Conservation (phyloP, 2,888 invertebrate species). For the Neoscelio sp. region DNA sequence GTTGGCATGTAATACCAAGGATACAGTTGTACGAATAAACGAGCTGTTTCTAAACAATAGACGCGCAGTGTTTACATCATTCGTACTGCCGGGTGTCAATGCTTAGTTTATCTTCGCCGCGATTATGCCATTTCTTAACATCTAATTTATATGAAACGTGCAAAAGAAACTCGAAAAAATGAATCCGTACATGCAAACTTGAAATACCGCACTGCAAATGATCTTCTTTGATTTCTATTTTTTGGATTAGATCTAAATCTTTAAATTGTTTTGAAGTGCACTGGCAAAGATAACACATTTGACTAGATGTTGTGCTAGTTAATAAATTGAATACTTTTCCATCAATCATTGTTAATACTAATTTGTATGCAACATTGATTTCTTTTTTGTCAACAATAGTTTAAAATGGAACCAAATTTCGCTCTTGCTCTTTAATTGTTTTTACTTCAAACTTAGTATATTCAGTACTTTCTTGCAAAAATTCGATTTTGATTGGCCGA, state of each 20-base stretch:
- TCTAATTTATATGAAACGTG: too few species aligned
- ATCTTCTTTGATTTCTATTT: background rate
- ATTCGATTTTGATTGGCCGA: constrained; percentile 14
- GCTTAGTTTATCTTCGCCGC: too few species aligned
- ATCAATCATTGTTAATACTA: constrained; percentile 21
- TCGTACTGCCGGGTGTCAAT: constrained; percentile 7
- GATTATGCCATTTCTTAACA: too few species aligned
- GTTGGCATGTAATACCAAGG: constrained; percentile 75
- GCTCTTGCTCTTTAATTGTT: constrained; percentile 6
- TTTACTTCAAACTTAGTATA: constrained; percentile 22
- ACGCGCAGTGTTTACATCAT: constrained; percentile 51
- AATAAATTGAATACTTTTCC: constrained; percentile 1
- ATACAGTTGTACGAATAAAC: constrained; percentile 65
- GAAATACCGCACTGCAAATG: too few species aligned
- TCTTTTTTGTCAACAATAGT: constrained; percentile 6
- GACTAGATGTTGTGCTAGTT: constrained; percentile 3
- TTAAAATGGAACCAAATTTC: constrained; percentile 22
- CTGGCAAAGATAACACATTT: constrained; percentile 8
- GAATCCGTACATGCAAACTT: too few species aligned
- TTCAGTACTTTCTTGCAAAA: constrained; percentile 27
- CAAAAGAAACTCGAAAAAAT: too few species aligned
- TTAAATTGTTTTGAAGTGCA: constrained; percentile 13
- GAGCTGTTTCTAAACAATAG: constrained; percentile 47
- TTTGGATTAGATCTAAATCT: constrained; percentile 1
- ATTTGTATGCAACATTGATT: constrained; percentile 24